Conservation (phyloP, 2,113 vertebrate species). For the Phylloscopus trochilus region DNA sequence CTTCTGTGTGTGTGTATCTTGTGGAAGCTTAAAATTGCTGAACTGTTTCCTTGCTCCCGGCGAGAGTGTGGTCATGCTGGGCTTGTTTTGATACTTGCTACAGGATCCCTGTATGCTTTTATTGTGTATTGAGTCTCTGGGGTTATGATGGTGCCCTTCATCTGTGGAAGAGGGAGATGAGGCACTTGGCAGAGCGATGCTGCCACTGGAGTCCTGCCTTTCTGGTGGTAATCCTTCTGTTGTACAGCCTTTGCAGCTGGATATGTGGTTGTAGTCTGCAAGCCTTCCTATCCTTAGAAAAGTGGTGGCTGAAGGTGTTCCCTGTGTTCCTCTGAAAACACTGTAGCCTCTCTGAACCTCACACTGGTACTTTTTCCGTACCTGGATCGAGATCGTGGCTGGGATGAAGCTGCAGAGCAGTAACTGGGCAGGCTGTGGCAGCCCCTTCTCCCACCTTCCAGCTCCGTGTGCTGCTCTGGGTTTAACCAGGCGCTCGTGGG, state of each 20-base stretch:
- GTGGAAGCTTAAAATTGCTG: background rate
- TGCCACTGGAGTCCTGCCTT: background rate
- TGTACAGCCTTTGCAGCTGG: background rate
- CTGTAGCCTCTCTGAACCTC: background rate
- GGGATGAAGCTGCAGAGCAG: background rate
- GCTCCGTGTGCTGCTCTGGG: background rate
- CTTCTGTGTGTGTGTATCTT: background rate
- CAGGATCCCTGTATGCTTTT: background rate
- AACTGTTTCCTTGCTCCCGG: background rate
- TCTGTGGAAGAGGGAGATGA: background rate
- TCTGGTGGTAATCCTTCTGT: background rate
- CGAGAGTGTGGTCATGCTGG: background rate
- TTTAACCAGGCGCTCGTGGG: background rate
- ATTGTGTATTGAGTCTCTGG: background rate
- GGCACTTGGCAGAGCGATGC: fast-evolving
- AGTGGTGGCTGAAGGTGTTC: background rate
- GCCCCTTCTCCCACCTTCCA: background rate
- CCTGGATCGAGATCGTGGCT: background rate
- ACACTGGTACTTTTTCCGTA: background rate
- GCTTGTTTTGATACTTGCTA: background rate
- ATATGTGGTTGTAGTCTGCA: background rate
- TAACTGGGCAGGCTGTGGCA: background rate
- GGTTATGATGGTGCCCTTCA: background rate
- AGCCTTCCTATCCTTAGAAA: background rate
- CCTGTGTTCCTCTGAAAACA: background rate